These are phyloP conservation scores for Folsomia candida DNA, from an alignment of 2,888 invertebrate species.

Conservation along the genomic window DNA sequence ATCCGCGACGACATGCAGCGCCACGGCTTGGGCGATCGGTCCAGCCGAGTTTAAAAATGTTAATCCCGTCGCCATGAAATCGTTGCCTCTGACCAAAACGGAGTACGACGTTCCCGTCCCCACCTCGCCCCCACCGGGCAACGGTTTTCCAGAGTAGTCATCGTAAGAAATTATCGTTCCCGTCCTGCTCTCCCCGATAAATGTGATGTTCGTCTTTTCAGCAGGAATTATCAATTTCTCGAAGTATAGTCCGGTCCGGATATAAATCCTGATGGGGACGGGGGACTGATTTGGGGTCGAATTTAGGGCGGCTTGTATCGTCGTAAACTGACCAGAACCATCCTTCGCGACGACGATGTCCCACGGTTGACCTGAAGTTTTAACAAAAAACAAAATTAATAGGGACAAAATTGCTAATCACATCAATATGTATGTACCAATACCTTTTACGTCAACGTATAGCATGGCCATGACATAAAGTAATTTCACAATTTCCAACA, in stretches of 20 bases:
- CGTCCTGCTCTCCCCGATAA: background rate
- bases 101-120: conserved; percentile 3
- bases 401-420: too few relatives aligned
- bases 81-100: conserved; percentile 3
- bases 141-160: conserved; percentile 2
- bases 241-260: conserved; percentile 1
- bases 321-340: too few relatives aligned
- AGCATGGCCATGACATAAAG: too few relatives aligned
- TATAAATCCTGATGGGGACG: too few relatives aligned
- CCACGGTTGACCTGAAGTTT: too few relatives aligned
- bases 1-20: conserved; percentile 6
- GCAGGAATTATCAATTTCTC: conserved; percentile 4
- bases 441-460: too few relatives aligned
- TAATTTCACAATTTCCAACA: too few relatives aligned
- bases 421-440: too few relatives aligned
- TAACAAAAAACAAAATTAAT: too few relatives aligned
- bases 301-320: too few relatives aligned
- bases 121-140: background rate
- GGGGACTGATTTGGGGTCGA: too few relatives aligned
- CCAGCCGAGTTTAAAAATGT: conserved; percentile 6
- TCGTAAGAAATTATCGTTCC: background rate
- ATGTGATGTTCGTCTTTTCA: background rate
- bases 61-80: background rate
- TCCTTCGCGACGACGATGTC: too few relatives aligned
- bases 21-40: background rate